phyloP scores from a whole-genome alignment of 2,888 invertebrate genomes.

The Eupithecia tripunctaria region DNA sequence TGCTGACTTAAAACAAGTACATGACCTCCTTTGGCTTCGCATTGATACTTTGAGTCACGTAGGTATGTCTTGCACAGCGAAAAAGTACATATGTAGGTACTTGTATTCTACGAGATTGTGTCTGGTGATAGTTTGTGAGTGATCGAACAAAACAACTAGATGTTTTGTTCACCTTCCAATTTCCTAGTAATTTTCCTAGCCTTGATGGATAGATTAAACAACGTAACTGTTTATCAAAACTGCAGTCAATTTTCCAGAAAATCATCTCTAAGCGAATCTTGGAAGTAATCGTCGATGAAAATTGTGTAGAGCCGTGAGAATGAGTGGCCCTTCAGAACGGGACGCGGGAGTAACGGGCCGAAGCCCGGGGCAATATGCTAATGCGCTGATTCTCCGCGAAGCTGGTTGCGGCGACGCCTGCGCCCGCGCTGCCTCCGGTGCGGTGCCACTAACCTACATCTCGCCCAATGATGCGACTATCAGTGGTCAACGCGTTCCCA shows the following conservation, averaged over 20 bases:
- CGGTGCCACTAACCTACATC: constrained; percentile 82
- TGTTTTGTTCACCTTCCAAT: background rate
- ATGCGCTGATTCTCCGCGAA: constrained; percentile 67
- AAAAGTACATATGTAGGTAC: constrained; percentile 17
- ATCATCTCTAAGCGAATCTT: constrained; percentile 41
- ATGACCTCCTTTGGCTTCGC: constrained; percentile 30
- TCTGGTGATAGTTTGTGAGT: background rate
- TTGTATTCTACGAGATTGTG: background rate
- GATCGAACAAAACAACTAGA: background rate
- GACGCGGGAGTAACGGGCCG: constrained; percentile 75
- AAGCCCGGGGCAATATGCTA: constrained; percentile 77
- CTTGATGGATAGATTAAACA: constrained; percentile 11
- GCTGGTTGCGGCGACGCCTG: constrained; percentile 52
- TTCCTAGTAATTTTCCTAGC: background rate
- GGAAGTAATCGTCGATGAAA: constrained; percentile 53
- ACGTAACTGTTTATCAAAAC: constrained; percentile 23
- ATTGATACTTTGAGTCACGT: constrained; percentile 34
- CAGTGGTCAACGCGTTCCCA: constrained; percentile 74
- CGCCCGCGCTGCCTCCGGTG: constrained; percentile 63
- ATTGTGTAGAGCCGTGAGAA: constrained; percentile 68
- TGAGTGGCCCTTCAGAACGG: constrained; percentile 69
- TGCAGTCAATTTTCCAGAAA: constrained; percentile 35
- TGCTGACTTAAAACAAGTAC: constrained; percentile 51
- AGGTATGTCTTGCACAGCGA: constrained; percentile 19
- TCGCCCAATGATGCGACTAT: constrained; percentile 75